Percentiles rank a stretch among this genome's conserved stretches.
Conservation (phyloP, 1,140 invertebrate species). For the Melipona quadrifasciata region DNA sequence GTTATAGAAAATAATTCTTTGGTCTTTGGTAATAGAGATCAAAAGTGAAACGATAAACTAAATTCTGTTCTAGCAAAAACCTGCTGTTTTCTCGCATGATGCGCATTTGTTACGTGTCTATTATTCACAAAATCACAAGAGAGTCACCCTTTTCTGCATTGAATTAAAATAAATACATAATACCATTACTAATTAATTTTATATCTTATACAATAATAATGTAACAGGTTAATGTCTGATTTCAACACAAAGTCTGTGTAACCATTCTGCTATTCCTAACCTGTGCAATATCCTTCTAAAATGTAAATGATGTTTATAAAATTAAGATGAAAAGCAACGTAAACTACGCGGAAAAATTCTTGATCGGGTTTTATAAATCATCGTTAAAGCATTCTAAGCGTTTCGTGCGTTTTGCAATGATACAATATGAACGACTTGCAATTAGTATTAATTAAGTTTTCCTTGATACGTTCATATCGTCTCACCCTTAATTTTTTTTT, state of each 20-base stretch:
- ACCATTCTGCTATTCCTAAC: not conserved
- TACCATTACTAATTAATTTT: too few relatives aligned
- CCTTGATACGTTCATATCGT: not conserved
- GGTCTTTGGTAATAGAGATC: too few relatives aligned
- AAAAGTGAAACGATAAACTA: too few relatives aligned
- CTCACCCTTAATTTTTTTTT: not conserved
- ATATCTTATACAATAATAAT: too few relatives aligned
- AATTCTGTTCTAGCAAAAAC: too few relatives aligned
- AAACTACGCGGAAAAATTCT: not conserved
- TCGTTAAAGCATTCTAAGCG: not conserved
- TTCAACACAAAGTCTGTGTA: not conserved
- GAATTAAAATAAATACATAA: too few relatives aligned
- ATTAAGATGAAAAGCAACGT: not conserved
- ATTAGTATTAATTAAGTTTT: slow-evolving; percentile 11
- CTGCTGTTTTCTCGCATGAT: too few relatives aligned
- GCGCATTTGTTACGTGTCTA: too few relatives aligned
- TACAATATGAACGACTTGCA: not conserved
- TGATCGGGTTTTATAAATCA: not conserved
- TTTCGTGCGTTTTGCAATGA: not conserved
- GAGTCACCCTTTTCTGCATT: too few relatives aligned
- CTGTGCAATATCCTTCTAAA: not conserved
- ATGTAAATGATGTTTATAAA: not conserved
- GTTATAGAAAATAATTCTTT: too few relatives aligned
- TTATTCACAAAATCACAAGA: too few relatives aligned
- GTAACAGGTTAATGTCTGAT: too few relatives aligned